A percentile compares a stretch with the other conserved stretches of the same genome.
Conservation (phyloP, 2,888 invertebrate genomes). For the Cheilosia grossa region DNA sequence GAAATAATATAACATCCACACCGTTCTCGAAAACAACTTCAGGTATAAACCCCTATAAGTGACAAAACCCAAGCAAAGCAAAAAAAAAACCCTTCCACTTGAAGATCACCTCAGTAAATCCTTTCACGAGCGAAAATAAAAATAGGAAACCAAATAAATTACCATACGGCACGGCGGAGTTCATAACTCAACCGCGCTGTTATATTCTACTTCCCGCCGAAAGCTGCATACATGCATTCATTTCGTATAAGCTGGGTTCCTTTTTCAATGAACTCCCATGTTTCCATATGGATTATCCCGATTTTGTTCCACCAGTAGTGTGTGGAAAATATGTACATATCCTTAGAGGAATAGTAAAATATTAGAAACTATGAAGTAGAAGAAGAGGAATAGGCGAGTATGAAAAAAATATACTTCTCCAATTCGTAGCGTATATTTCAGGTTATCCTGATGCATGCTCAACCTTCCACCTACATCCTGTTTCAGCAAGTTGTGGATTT, state of each 20-base stretch:
- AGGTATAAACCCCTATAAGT: no score
- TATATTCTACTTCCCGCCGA: slow-evolving; percentile 32
- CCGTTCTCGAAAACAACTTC: no score
- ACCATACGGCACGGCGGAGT: slow-evolving; percentile 32
- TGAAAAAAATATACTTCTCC: slow-evolving; percentile 31
- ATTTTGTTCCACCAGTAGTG: slow-evolving; percentile 3
- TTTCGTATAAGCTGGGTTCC: slow-evolving; percentile 21
- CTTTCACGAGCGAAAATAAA: background rate
- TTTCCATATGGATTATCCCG: slow-evolving; percentile 58
- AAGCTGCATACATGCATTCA: slow-evolving; percentile 45
- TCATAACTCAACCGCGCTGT: slow-evolving; percentile 58
- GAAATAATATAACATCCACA: no score
- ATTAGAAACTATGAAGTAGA: slow-evolving; percentile 55
- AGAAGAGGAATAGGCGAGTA: background rate
- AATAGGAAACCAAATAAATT: slow-evolving; percentile 20
- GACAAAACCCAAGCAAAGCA: no score
- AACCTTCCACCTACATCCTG: slow-evolving; percentile 67
- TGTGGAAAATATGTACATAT: slow-evolving; percentile 67
- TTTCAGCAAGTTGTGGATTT: slow-evolving; percentile 13
- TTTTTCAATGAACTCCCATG: slow-evolving; percentile 55
- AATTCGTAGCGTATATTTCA: slow-evolving; percentile 38
- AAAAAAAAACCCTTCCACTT: background rate
- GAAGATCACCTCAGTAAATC: slow-evolving; percentile 5
- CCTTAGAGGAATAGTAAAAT: slow-evolving; percentile 67
- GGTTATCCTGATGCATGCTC: slow-evolving; percentile 64